Percentiles rank a stretch among this genome's conserved stretches.
Conservation (phyloP, 2,797 vertebrate species). For the Rousettus madagascariensis region DNA sequence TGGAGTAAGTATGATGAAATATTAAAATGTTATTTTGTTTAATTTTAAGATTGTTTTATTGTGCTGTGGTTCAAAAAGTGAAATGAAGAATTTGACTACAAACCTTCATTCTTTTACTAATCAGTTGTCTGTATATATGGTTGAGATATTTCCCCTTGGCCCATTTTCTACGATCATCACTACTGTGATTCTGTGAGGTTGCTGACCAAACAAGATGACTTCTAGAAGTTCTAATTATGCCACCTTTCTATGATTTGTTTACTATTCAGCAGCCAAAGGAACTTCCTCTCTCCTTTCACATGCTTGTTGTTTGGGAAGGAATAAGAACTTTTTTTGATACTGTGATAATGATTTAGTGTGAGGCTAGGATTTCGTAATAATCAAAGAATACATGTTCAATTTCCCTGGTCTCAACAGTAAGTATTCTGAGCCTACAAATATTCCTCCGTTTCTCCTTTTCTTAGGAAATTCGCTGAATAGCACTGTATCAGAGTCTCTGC, state of each 20-base stretch:
- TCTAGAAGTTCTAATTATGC: not conserved
- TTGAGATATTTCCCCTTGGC: not conserved
- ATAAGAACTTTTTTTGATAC: not conserved
- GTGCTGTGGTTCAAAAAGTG: not conserved
- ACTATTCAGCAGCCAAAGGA: not conserved
- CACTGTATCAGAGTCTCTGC: not conserved
- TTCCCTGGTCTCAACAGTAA: not conserved
- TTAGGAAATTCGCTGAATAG: not conserved
- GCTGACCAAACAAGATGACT: not conserved
- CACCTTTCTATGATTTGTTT: not conserved
- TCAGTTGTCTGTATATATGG: not conserved
- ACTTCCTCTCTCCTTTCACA: not conserved
- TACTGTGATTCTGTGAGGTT: not conserved
- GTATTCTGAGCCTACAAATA: not conserved
- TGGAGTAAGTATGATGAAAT: not conserved
- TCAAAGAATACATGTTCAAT: not conserved
- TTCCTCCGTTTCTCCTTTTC: not conserved
- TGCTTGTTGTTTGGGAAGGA: not conserved
- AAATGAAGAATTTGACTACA: not conserved
- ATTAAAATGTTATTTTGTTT: not conserved
- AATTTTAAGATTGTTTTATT: constrained; percentile 18
- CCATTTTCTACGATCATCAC: not conserved
- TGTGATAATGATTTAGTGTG: not conserved
- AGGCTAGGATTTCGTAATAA: not conserved
- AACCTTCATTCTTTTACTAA: not conserved